phyloP scores from a whole-genome alignment of 2,113 vertebrate species.

The Sula dactylatra region DNA sequence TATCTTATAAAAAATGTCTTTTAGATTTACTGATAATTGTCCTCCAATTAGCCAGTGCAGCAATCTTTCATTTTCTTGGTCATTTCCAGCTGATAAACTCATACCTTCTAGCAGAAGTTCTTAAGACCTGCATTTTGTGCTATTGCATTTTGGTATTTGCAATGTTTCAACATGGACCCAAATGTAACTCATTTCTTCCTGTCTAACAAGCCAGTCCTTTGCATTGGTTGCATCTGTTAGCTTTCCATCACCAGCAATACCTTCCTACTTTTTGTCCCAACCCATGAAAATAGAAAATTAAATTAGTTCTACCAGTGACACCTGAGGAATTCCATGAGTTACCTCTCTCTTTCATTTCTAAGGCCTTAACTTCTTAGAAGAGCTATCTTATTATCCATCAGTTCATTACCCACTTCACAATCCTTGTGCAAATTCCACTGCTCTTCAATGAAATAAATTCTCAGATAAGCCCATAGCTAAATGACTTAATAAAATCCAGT shows the following conservation, averaged over 20 bases:
- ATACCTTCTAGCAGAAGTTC: neutral
- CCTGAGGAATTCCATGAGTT: neutral
- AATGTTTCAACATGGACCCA: neutral
- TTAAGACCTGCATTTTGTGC: neutral
- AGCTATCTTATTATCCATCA: neutral
- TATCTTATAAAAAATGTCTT: neutral
- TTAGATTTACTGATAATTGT: neutral
- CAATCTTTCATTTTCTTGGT: neutral
- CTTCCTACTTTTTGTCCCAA: neutral
- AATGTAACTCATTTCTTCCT: neutral
- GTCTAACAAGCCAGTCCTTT: neutral
- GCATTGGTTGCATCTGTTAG: neutral
- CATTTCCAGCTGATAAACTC: neutral
- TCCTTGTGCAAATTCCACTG: neutral
- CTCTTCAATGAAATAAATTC: neutral
- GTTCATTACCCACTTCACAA: neutral
- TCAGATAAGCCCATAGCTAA: neutral
- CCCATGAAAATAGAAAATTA: neutral
- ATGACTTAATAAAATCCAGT: neutral
- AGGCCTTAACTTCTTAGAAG: neutral
- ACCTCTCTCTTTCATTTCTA: neutral
- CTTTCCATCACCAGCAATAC: neutral
- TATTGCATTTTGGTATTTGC: neutral
- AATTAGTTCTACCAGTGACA: neutral
- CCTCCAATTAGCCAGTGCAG: neutral